Conservation (phyloP, 37 sponge, comb jelly and placozoan genomes). For the Chondrosia reniformis region DNA sequence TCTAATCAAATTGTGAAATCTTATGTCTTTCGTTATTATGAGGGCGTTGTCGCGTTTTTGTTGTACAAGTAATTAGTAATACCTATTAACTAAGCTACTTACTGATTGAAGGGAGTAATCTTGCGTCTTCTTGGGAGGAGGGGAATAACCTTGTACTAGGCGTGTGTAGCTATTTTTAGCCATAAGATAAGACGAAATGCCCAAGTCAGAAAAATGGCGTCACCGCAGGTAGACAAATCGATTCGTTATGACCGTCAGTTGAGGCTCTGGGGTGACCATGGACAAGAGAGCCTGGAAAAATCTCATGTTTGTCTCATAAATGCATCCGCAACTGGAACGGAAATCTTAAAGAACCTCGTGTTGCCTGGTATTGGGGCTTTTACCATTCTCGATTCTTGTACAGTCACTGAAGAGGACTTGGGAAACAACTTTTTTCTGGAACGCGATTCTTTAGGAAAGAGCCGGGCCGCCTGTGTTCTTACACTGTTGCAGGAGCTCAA, state of each 20-base stretch:
- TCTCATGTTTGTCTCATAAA: slow-evolving; percentile 92
- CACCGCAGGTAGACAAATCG: slow-evolving; percentile 72
- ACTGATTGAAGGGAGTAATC: no score
- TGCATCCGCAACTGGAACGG: slow-evolving; percentile 88
- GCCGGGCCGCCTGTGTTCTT: slow-evolving; percentile 44
- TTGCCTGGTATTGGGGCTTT: slow-evolving; percentile 87
- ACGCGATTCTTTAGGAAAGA: slow-evolving; percentile 44
- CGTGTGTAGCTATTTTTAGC: no score
- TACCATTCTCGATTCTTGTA: slow-evolving; percentile 65
- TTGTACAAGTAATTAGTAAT: no score
- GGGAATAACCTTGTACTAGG: no score
- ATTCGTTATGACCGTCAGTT: slow-evolving; percentile 92
- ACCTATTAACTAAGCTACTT: no score
- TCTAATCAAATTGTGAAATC: no score
- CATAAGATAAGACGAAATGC: no score
- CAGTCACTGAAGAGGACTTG: slow-evolving; percentile 45
- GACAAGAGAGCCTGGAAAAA: slow-evolving; percentile 75
- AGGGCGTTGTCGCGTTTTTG: no score
- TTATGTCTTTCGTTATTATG: no score
- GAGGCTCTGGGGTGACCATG: slow-evolving; percentile 97
- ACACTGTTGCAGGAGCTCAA: slow-evolving; percentile 75
- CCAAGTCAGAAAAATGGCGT: no score
- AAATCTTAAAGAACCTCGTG: slow-evolving; percentile 89
- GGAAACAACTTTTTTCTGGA: slow-evolving; percentile 83
- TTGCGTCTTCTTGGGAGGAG: no score